Evolutionary conservation across 2,888 invertebrate genomes (phyloP).

Genomic region (Bellardia bayeri): DNA sequence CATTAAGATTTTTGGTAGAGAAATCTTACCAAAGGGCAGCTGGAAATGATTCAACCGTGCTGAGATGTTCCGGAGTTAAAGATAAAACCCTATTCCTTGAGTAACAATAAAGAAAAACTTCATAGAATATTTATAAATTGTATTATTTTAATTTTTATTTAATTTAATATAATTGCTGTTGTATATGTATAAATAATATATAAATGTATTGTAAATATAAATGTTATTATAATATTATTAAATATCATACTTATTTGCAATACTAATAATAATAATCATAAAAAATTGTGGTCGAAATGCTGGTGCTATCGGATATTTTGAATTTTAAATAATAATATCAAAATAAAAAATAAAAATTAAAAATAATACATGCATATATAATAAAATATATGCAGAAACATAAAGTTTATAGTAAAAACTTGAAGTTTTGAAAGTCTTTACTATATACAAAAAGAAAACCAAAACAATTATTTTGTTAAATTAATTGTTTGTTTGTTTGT

Average conservation of each 20-base stretch:
- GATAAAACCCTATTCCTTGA: neutral
- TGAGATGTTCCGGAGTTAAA: no score
- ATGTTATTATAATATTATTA: conserved; percentile 67
- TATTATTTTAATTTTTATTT: conserved; percentile 66
- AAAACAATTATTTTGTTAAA: conserved; percentile 1
- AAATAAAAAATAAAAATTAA: conserved; percentile 32
- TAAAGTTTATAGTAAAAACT: conserved; percentile 14
- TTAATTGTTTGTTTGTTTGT: neutral
- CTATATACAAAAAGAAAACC: conserved; percentile 4
- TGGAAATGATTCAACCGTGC: no score
- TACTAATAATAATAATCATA: conserved; percentile 61
- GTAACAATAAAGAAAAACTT: neutral
- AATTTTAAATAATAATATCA: conserved; percentile 50
- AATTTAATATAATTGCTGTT: conserved; percentile 71
- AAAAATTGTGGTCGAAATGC: conserved; percentile 63
- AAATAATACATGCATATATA: neutral
- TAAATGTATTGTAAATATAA: conserved; percentile 74
- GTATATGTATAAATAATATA: conserved; percentile 74
- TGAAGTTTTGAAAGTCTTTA: conserved; percentile 4
- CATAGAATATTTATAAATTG: conserved; percentile 53
- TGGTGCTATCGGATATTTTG: conserved; percentile 63
- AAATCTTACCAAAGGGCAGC: no score
- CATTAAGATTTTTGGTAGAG: no score
- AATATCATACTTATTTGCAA: conserved; percentile 72
- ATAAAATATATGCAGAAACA: conserved; percentile 31